Base-by-base conservation (phyloP, 2,888 invertebrate genomes). In the Apamea monoglypha region DNA sequence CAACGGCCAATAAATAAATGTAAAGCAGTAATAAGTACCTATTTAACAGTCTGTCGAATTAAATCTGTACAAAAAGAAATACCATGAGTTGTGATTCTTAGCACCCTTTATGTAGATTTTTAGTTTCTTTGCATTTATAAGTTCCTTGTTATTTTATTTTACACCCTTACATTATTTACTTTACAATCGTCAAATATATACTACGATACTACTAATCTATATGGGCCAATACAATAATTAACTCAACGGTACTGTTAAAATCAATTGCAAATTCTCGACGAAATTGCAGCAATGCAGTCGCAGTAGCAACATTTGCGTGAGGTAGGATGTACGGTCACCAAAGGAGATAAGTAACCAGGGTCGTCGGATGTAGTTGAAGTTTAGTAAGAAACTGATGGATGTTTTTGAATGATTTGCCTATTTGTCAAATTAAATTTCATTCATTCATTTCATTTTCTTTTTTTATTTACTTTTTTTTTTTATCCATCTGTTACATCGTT, bases 31-130 rank as follows among this genome's bases (percentile, higher is more conserved):
- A 94, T 94, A 96, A 95, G 94, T 96, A 89, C 88, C 88, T 89
- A 95, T 95, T 94, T 95, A 95, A 95, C 95, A 95, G 94, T 96
- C 96, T 96, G 95, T 96, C 96, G 94, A 96, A 96, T 96, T 96
- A 96, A 96, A 96, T 96, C 96, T 96, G 96, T 96, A 96, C 96
- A 96, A 96, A 96, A 96, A 91, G 92, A 95, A 94, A 83, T 87
- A 95, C 78, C 93, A 94, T 95, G 95, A 91, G 89, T 96, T 96
- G 91, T 96, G 91, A 96, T 96, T 96, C 92, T 87, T 90, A 90
- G 91, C 87, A 91, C 83, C 93, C 84, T 89, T 75, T 89, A 87
- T 77, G 80, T 89, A 89, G 83, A 74, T 85, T 74, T 88, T 86
- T 88, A 81, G 69, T 78, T 85, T 79, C 25, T 79, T 78, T 76